These are phyloP conservation scores for Phalacrocorax pelagicus DNA, from an alignment of 2,113 vertebrate genomes.

Conservation along the genomic window DNA sequence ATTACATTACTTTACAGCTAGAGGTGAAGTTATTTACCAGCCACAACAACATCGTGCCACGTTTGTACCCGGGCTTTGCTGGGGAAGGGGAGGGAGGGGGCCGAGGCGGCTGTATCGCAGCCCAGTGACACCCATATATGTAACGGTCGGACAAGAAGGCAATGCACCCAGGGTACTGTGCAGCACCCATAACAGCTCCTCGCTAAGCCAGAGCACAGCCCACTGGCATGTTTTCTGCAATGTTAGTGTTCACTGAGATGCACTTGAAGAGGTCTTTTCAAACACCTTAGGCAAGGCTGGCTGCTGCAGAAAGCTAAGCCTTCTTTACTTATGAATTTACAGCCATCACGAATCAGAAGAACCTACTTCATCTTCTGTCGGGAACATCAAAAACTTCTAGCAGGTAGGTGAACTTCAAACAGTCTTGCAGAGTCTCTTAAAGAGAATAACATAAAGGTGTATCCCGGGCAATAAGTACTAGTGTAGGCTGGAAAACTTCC, in stretches of 20 bases:
- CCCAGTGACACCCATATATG: not conserved
- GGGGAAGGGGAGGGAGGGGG: not conserved
- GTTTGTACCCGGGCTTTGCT: not conserved
- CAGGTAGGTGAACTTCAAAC: not conserved
- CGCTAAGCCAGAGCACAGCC: not conserved
- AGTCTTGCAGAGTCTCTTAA: not conserved
- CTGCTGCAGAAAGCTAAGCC: not conserved
- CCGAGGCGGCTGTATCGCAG: not conserved
- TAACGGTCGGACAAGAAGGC: not conserved
- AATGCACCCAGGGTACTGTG: not conserved
- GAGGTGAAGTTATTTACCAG: not conserved
- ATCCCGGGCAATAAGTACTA: not conserved
- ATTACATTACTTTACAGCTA: not conserved
- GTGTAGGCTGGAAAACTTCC: not conserved
- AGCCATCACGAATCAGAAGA: not conserved
- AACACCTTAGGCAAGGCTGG: not conserved
- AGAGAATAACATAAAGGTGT: not conserved
- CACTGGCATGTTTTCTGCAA: not conserved
- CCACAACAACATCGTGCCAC: accelerated
- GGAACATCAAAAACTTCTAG: not conserved
- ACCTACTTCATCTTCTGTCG: not conserved
- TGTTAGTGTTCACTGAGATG: accelerated
- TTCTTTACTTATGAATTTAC: accelerated
- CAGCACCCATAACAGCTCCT: not conserved
- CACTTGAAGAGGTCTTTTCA: not conserved